These are phyloP conservation scores for Laothoe populi DNA, from an alignment of 2,888 invertebrate species.

Conservation along the genomic window DNA sequence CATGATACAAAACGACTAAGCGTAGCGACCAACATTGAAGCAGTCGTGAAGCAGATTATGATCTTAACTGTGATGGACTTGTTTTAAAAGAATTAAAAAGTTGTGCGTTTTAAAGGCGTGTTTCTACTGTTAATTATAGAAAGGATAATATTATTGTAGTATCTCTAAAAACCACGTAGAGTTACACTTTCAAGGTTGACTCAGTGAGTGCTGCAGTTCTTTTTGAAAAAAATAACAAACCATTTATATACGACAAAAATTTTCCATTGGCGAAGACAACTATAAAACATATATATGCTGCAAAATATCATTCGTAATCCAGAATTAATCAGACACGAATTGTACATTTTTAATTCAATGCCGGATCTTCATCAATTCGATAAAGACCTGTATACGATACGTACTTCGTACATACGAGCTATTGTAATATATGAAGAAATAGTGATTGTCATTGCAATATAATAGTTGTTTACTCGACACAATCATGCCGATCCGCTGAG, in stretches of 20 bases:
- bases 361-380: too few species aligned
- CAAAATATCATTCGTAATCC: too few species aligned
- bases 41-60: slow-evolving; percentile 31
- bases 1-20: slow-evolving; percentile 21
- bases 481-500: too few species aligned
- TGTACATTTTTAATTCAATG: too few species aligned
- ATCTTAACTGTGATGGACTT: slow-evolving; percentile 38
- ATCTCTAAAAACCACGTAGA: background rate
- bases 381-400: too few species aligned
- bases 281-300: too few species aligned
- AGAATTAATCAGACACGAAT: too few species aligned
- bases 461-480: too few species aligned
- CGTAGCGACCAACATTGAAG: slow-evolving; percentile 26
- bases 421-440: too few species aligned
- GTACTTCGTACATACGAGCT: too few species aligned
- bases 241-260: background rate
- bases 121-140: background rate
- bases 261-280: too few species aligned
- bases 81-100: slow-evolving; percentile 23
- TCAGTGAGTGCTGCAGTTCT: background rate
- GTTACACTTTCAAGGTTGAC: background rate
- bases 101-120: background rate
- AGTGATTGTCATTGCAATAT: too few species aligned
- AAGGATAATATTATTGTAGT: background rate
- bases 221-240: background rate